Evolutionary conservation across 1,140 invertebrate species (phyloP), one percentile per base, ranked within the genome.

Genomic region (Zaprionus vittiger): DNA sequence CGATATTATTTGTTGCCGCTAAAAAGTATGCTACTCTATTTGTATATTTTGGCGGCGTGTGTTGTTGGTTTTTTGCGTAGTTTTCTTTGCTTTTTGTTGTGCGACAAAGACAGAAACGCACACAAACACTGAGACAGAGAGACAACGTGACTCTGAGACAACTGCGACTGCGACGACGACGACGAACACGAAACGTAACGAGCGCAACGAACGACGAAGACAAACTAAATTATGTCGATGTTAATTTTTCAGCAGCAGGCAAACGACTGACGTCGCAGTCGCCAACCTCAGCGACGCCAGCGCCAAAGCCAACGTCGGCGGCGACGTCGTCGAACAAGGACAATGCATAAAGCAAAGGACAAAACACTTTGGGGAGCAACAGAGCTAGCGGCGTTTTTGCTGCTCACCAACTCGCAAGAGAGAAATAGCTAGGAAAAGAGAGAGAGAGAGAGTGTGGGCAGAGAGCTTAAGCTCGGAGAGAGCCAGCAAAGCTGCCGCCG

Each of bases 201-300:
- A 91, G 70, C 86, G 68, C 79, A 83, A 79, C 86, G 83, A 92
- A 86, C 78, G 91, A 81, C 84, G 76, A 86, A 91, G 81, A 83
- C 86, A 82, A 92, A 92, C 91, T 92, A 85, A 91, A 80, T 84
- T 77, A 84, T 77, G 77, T 79, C 77, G 81, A 87, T 89, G 89
- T 91, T 84, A 91, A 89, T 85, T 84, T 89, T 91, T 81, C 85
- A 91, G 71, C 76, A 90, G 81, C 78, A 86, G 64, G 77, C 83
- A 55, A 83, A 66, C 84, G 81, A 86, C 83, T 86, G 83, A 81
- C 59, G 41, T 52, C 47, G 47, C 47, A 14, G 55, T 52, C 59
- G 65, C 63, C 68, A 61, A 64, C 47, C 26, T 20, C 38, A 57
- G 31, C 56, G 54, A 59, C 49, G 78, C 63, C 28, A 62, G 17